A percentile compares a stretch with the other conserved stretches of the same genome.
Conservation (phyloP, 2,113 vertebrate genomes). For the Sphyrna mokarran region DNA sequence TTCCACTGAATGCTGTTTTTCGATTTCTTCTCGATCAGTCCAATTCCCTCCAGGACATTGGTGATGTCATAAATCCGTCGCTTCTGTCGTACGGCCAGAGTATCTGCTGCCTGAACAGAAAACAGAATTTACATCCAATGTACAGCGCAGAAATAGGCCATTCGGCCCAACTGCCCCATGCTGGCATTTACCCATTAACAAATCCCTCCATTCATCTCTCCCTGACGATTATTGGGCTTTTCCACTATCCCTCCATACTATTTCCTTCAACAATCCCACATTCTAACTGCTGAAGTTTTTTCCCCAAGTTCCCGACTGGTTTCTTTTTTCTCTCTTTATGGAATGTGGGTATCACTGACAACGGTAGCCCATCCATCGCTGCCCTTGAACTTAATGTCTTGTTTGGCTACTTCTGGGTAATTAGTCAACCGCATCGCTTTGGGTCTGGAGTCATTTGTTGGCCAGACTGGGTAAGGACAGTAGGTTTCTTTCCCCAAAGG, state of each 20-base stretch:
- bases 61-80: slow-evolving; percentile 97
- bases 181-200: background rate
- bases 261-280: background rate
- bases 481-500: background rate
- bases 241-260: background rate
- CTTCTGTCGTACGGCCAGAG: slow-evolving; percentile 75
- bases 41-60: slow-evolving; percentile 93
- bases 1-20: slow-evolving; percentile 99
- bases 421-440: background rate
- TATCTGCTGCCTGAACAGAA: slow-evolving; percentile 80
- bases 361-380: background rate
- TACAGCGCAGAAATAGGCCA: background rate
- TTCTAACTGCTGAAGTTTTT: background rate
- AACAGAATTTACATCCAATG: background rate
- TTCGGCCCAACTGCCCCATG: background rate
- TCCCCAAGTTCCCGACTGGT: background rate
- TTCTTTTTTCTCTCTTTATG: background rate
- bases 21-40: slow-evolving; percentile 95
- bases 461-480: background rate
- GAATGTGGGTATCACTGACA: background rate
- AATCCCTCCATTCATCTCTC: background rate
- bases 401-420: background rate
- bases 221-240: background rate
- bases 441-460: background rate
- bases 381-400: background rate